Percentiles rank a stretch among this genome's conserved stretches.
phyloP scores from a whole-genome alignment of 2,113 vertebrate genomes.

The Fregetta grallaria region DNA sequence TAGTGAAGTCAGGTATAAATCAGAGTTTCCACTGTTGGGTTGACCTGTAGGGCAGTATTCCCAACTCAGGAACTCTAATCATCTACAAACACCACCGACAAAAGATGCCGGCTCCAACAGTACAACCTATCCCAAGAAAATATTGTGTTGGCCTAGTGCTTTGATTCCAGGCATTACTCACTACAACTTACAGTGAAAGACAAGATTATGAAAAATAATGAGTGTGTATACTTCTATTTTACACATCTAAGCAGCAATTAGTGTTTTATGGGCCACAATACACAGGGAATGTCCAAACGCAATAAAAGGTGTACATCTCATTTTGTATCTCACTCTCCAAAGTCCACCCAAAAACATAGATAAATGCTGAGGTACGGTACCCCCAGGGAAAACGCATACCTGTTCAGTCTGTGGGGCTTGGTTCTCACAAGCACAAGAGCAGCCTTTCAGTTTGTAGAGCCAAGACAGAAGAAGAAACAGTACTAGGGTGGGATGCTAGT shows the following conservation, averaged over 20 bases:
- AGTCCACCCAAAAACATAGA: not conserved
- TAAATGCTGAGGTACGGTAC: not conserved
- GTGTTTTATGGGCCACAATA: not conserved
- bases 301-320: not conserved
- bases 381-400: not conserved
- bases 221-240: not conserved
- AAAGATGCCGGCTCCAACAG: not conserved
- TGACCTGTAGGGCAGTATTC: not conserved
- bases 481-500: not conserved
- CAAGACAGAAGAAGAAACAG: conserved; percentile 15
- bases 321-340: not conserved
- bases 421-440: not conserved
- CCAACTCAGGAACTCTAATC: not conserved
- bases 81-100: not conserved
- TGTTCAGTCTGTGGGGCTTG: not conserved
- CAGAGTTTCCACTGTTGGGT: not conserved
- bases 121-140: not conserved
- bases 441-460: not conserved
- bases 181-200: not conserved
- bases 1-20: not conserved
- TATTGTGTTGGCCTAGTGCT: not conserved
- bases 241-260: not conserved
- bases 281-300: not conserved
- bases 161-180: not conserved
- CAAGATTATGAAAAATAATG: not conserved